A percentile compares a stretch with the other conserved stretches of the same genome.
Evolutionary conservation across 2,797 vertebrate genomes (phyloP).

Genomic region (Gadopsis bispinosus): DNA sequence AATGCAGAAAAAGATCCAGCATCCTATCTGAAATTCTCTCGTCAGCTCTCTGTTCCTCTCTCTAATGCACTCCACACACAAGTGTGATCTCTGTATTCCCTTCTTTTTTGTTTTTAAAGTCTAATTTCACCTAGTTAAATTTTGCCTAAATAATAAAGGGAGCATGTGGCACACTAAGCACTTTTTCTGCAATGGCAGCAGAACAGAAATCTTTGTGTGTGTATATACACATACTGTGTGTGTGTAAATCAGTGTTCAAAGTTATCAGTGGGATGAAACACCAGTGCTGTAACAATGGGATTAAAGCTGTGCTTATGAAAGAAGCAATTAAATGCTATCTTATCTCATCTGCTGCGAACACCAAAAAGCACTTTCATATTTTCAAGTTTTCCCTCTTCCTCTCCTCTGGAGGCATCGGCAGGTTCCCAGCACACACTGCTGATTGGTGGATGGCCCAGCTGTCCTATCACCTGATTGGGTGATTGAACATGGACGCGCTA

Average conservation of each 20-base stretch:
- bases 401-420: constrained; percentile 23
- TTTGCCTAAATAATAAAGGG: constrained; percentile 65
- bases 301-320: constrained; percentile 82
- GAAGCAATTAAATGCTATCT: constrained; percentile 83
- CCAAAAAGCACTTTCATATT: constrained; percentile 69
- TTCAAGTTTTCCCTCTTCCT: constrained; percentile 57
- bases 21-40: neutral
- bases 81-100: constrained; percentile 7
- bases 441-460: constrained; percentile 22
- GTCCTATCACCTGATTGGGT: constrained; percentile 26
- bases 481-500: neutral
- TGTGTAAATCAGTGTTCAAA: constrained; percentile 75
- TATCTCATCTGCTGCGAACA: constrained; percentile 81
- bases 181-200: constrained; percentile 83
- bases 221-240: constrained; percentile 2
- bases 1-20: constrained; percentile 5
- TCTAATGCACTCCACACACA: neutral
- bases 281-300: constrained; percentile 79
- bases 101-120: constrained; percentile 69
- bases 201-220: constrained; percentile 61
- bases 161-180: constrained; percentile 75
- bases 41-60: constrained; percentile 16
- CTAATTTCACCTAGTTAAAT: constrained; percentile 76
- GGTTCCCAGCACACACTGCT: constrained; percentile 17
- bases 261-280: constrained; percentile 83